Conservation (phyloP, 2,113 vertebrate genomes). For the Stigmatopora argus region DNA sequence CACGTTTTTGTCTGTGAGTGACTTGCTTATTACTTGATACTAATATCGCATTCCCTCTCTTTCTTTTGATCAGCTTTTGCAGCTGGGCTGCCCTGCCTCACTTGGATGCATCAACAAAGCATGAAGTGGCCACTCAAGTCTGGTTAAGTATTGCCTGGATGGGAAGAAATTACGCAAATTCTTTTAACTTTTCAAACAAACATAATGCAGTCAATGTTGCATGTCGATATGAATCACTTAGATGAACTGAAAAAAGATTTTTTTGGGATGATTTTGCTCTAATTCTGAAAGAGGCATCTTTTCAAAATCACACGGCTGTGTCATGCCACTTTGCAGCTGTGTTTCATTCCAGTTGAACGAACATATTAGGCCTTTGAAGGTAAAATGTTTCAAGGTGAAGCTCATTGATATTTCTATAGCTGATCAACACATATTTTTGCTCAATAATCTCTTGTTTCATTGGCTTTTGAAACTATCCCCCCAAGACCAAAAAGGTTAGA, state of each 20-base stretch:
- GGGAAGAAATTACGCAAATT: constrained; percentile 64
- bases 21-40: constrained; percentile 65
- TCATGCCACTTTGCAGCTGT: constrained; percentile 45
- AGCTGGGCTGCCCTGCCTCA: constrained; percentile 70
- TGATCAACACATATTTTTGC: neutral
- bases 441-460: neutral
- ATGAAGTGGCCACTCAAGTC: constrained; percentile 71
- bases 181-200: constrained; percentile 74
- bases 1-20: constrained; percentile 65
- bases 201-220: constrained; percentile 65
- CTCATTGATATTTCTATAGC: neutral
- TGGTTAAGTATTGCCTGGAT: constrained; percentile 66
- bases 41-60: constrained; percentile 70
- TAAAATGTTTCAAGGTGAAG: neutral
- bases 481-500: too few relatives aligned
- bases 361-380: constrained; percentile 24
- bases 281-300: constrained; percentile 50
- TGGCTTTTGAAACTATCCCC: too few relatives aligned
- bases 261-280: constrained; percentile 31
- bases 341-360: constrained; percentile 50
- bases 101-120: constrained; percentile 70
- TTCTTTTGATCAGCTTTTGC: constrained; percentile 70
- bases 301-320: constrained; percentile 47
- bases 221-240: constrained; percentile 63
- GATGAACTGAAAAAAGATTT: constrained; percentile 57